phyloP scores from a whole-genome alignment of 2,113 vertebrate genomes.

The Lamprologus speciosus region DNA sequence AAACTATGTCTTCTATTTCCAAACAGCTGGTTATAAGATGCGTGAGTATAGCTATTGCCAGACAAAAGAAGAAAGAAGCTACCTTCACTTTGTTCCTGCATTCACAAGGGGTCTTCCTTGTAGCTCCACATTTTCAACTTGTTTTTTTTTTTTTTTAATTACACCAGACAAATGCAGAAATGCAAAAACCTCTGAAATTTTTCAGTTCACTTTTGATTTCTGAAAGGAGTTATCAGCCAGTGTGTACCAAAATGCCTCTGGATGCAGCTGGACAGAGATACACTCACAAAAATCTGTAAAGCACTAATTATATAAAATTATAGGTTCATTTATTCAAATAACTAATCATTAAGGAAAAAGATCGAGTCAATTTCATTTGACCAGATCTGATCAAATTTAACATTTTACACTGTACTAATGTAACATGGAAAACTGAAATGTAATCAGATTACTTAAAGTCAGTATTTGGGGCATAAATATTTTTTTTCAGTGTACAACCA shows the following conservation, averaged over 20 bases:
- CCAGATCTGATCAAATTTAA: background rate
- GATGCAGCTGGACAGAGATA: background rate
- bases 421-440: background rate
- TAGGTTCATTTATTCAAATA: background rate
- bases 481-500: background rate
- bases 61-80: background rate
- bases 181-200: background rate
- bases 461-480: background rate
- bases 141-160: background rate
- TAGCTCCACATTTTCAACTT: background rate
- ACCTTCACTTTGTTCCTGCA: background rate
- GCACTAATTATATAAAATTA: background rate
- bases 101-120: background rate
- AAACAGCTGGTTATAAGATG: background rate
- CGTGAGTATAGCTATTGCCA: background rate
- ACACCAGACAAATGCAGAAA: background rate
- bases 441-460: background rate
- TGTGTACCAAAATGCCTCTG: background rate
- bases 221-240: background rate
- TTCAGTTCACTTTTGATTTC: background rate
- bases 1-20: background rate
- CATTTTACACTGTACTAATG: background rate
- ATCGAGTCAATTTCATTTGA: background rate
- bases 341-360: background rate
- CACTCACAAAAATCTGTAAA: background rate